A percentile compares a stretch with the other conserved stretches of the same genome.
phyloP scores from a whole-genome alignment of 2,113 vertebrate species.

The Neolamprologus modestus region DNA sequence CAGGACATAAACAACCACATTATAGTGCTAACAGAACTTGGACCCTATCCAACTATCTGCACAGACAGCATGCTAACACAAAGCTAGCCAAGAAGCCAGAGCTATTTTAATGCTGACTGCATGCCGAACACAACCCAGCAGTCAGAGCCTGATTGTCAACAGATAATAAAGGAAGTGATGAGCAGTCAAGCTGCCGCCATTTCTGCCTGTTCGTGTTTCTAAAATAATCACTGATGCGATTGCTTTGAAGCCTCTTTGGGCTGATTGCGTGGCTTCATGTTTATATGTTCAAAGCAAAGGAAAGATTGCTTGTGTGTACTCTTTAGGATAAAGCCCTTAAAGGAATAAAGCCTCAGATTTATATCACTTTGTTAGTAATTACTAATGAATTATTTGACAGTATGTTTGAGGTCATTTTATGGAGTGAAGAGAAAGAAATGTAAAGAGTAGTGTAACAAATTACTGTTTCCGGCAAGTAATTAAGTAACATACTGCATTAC shows the following conservation, averaged over 20 bases:
- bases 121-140: neutral
- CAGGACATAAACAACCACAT: neutral
- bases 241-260: neutral
- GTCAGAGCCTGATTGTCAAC: neutral
- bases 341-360: neutral
- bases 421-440: neutral
- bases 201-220: neutral
- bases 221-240: neutral
- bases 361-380: neutral
- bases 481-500: neutral
- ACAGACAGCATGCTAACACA: neutral
- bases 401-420: neutral
- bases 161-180: neutral
- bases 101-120: neutral
- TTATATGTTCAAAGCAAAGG: neutral
- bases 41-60: neutral
- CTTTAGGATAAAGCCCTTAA: neutral
- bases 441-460: neutral
- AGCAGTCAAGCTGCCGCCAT: neutral
- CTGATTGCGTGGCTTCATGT: neutral
- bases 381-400: neutral
- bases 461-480: neutral
- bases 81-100: neutral
- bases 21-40: neutral
- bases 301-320: neutral